Percentiles rank a stretch among this genome's conserved stretches.
Evolutionary conservation across 2,888 invertebrate genomes (phyloP).

Genomic region (Empis stercorea): DNA sequence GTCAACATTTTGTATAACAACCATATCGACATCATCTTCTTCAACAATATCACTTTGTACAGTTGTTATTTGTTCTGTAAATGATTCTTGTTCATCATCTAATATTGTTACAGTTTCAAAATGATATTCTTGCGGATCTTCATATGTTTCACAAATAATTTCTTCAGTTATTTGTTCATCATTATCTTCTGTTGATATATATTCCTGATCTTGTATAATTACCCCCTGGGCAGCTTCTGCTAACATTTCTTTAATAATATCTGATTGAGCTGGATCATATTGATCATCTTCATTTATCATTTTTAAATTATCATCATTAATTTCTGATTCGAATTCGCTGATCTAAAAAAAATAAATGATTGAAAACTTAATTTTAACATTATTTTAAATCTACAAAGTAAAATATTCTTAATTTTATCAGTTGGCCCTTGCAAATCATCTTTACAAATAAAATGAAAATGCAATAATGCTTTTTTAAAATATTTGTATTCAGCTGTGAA

Average conservation of each 20-base stretch:
- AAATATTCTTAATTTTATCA: slow-evolving; percentile 17
- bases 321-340: too few species aligned
- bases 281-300: slow-evolving; percentile 7
- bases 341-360: too few species aligned
- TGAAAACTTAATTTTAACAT: slow-evolving; percentile 2
- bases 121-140: too few species aligned
- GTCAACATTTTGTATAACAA: not conserved
- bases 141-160: too few species aligned
- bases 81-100: not conserved
- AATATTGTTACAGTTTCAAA: too few species aligned
- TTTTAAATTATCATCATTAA: not conserved
- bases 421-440: slow-evolving; percentile 38
- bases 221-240: slow-evolving; percentile 24
- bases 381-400: not conserved
- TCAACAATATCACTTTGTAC: too few species aligned
- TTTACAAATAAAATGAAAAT: slow-evolving; percentile 13
- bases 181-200: slow-evolving; percentile 2
- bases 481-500: slow-evolving; percentile 29
- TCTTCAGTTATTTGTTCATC: not conserved
- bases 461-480: slow-evolving; percentile 25
- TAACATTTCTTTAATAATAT: slow-evolving; percentile 24
- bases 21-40: too few species aligned
- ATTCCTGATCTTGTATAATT: slow-evolving; percentile 16
- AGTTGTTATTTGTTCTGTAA: not conserved
- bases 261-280: slow-evolving; percentile 17